Evolutionary conservation across 2,888 invertebrate genomes (phyloP).

Genomic region (Caenorhabditis sp.): DNA sequence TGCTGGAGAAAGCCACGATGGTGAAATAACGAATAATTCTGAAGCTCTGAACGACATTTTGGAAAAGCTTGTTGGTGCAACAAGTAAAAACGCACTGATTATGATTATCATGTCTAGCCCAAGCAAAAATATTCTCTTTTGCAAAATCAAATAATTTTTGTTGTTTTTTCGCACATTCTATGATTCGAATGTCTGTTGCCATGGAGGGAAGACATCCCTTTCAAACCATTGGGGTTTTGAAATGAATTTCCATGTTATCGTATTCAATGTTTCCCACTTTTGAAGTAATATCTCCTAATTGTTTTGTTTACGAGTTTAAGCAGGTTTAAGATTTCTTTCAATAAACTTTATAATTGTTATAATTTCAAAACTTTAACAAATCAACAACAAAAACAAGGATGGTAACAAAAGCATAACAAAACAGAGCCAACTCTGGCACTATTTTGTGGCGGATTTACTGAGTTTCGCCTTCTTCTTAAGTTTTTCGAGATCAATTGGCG

Average conservation of each 20-base stretch:
- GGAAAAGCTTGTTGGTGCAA: slow-evolving; percentile 62
- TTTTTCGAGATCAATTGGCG: slow-evolving; percentile 72
- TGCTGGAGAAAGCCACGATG: background rate
- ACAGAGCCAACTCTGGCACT: background rate
- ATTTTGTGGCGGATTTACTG: slow-evolving; percentile 37
- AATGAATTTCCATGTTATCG: no score
- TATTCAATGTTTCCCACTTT: no score
- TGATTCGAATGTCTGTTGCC: no score
- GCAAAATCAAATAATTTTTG: slow-evolving; percentile 35
- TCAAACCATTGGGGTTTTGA: no score
- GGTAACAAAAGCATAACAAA: slow-evolving; percentile 12
- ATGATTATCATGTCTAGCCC: slow-evolving; percentile 65
- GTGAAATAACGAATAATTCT: slow-evolving; percentile 18
- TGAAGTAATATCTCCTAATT: no score
- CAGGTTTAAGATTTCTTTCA: no score
- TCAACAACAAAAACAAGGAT: slow-evolving; percentile 20
- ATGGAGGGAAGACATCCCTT: no score
- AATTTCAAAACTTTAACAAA: background rate
- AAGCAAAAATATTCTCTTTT: slow-evolving; percentile 46
- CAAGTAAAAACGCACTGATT: slow-evolving; percentile 67
- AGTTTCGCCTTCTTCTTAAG: slow-evolving; percentile 76
- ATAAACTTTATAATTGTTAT: background rate
- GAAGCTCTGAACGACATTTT: slow-evolving; percentile 56
- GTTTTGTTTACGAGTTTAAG: no score
- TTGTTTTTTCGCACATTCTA: no score